A percentile compares a stretch with the other conserved stretches of the same genome.
These are phyloP conservation scores for Drosophila arizonae DNA, from an alignment of 1,140 invertebrate genomes.

Conservation along the genomic window DNA sequence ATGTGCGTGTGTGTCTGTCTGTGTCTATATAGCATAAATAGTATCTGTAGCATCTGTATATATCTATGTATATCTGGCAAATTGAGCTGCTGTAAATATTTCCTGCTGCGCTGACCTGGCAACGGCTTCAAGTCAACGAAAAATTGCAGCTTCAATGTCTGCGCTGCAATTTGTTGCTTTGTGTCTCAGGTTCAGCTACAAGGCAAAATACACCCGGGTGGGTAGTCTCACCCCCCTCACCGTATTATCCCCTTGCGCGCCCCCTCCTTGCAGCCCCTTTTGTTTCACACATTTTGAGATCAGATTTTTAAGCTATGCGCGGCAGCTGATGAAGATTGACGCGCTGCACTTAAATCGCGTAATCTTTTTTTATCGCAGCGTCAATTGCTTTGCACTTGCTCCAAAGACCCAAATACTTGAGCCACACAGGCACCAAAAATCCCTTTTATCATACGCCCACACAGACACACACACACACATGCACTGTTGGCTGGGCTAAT, in stretches of 20 bases:
- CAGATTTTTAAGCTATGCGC: conserved; percentile 9
- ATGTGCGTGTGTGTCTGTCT: too few relatives aligned
- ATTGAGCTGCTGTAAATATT: conserved; percentile 60
- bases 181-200: conserved; percentile 8
- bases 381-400: conserved; percentile 82
- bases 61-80: neutral
- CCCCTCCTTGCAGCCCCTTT: neutral
- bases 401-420: conserved; percentile 72
- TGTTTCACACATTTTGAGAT: conserved; percentile 1
- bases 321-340: conserved; percentile 57
- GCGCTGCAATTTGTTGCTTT: conserved; percentile 13
- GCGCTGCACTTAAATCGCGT: conserved; percentile 61
- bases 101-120: conserved; percentile 59
- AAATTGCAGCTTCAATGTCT: neutral
- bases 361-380: conserved; percentile 57
- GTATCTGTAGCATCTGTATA: neutral
- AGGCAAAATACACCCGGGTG: neutral
- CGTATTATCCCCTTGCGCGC: too few relatives aligned
- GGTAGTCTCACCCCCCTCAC: too few relatives aligned
- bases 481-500: neutral
- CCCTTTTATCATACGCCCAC: neutral
- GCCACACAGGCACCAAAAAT: too few relatives aligned
- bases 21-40: too few relatives aligned
- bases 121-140: neutral
- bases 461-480: neutral